Evolutionary conservation across 2,113 vertebrate genomes (phyloP).

Genomic region (Symphodus melops): DNA sequence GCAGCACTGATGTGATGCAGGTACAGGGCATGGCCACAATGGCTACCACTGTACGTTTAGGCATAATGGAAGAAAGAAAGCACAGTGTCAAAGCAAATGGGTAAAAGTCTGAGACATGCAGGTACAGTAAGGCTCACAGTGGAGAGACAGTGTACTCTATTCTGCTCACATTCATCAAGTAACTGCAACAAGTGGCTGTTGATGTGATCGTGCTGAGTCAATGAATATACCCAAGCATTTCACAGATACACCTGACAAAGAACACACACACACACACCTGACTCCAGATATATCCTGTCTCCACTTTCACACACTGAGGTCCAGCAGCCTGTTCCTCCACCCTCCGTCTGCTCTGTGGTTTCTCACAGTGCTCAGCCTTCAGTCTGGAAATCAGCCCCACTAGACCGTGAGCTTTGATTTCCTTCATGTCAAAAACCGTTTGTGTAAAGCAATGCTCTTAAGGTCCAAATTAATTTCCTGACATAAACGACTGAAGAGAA

Average conservation of each 20-base stretch:
- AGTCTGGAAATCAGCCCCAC: too few species aligned
- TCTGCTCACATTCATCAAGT: constrained; percentile 36
- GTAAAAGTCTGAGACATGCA: constrained; percentile 47
- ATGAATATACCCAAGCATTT: constrained; percentile 5
- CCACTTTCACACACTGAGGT: constrained; percentile 38
- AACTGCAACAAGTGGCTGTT: constrained; percentile 47
- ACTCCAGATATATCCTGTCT: constrained; percentile 17
- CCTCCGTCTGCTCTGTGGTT: constrained; percentile 32
- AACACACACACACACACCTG: too few species aligned
- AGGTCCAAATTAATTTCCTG: too few species aligned
- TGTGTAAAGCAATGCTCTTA: too few species aligned
- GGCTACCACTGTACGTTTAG: constrained; percentile 44
- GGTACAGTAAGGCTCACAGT: constrained; percentile 32
- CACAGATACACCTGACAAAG: constrained; percentile 28
- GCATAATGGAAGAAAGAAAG: constrained; percentile 48
- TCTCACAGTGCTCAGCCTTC: constrained; percentile 28
- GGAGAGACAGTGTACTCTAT: constrained; percentile 20
- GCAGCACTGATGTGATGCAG: constrained; percentile 1
- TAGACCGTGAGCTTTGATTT: too few species aligned
- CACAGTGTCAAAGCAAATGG: constrained; percentile 39
- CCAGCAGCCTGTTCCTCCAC: constrained; percentile 28
- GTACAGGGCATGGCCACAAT: constrained; percentile 28
- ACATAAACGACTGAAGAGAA: too few species aligned
- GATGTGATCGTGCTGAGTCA: constrained; percentile 46
- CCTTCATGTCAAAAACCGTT: too few species aligned